Percentiles rank a stretch among this genome's conserved stretches.
Evolutionary conservation across 2,888 invertebrate species (phyloP).

Genomic region (Abrostola tripartita): DNA sequence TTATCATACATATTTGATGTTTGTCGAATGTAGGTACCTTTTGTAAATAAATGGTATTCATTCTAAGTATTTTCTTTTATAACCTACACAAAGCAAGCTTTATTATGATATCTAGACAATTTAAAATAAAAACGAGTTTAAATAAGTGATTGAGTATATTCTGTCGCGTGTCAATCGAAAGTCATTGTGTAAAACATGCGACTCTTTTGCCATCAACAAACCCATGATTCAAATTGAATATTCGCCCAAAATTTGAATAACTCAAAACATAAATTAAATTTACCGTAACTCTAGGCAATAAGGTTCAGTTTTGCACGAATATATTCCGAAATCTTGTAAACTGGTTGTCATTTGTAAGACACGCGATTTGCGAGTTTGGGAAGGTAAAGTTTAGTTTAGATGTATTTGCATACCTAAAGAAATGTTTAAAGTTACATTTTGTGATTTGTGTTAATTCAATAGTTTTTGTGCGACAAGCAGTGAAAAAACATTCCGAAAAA

Average conservation of each 20-base stretch:
- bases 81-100: neutral
- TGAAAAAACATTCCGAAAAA: neutral
- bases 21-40: too few relatives aligned
- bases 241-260: constrained; percentile 31
- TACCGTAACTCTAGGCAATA: constrained; percentile 21
- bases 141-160: neutral
- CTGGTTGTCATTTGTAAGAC: constrained; percentile 48
- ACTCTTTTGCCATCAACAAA: constrained; percentile 33
- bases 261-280: constrained; percentile 37
- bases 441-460: constrained; percentile 8
- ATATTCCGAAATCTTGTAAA: constrained; percentile 15
- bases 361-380: constrained; percentile 66
- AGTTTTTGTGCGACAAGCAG: constrained; percentile 8
- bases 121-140: neutral
- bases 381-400: constrained; percentile 48
- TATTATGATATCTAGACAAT: neutral
- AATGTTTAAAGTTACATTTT: constrained; percentile 19
- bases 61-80: too few relatives aligned
- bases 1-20: too few relatives aligned
- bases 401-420: constrained; percentile 49
- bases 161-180: constrained; percentile 29
- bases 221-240: constrained; percentile 23
- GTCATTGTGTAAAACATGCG: constrained; percentile 22
- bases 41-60: neutral
- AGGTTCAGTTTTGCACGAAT: constrained; percentile 23